A percentile compares a stretch with the other conserved stretches of the same genome.
Evolutionary conservation across 1,140 invertebrate genomes (phyloP).

Genomic region (Pentalonia nigronervosa): DNA sequence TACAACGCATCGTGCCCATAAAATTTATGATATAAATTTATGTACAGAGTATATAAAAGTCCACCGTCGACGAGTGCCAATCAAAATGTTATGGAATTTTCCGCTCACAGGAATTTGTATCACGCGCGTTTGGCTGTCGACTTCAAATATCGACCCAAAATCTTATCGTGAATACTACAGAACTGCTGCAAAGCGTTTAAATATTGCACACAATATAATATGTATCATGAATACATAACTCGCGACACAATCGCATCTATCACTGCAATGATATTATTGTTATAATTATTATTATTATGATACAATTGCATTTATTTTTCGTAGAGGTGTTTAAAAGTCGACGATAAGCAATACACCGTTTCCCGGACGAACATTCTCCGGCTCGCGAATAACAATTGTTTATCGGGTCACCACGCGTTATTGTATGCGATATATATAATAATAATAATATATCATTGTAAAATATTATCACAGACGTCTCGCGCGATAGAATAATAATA

Average conservation of each 20-base stretch:
- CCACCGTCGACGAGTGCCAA: not conserved
- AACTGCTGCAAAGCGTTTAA: not conserved
- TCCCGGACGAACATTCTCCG: not conserved
- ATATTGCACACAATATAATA: not conserved
- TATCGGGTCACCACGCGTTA: not conserved
- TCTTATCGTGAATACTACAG: not conserved
- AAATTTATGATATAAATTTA: too few relatives aligned
- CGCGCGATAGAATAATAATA: too few relatives aligned
- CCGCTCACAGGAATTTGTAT: not conserved
- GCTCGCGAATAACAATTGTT: not conserved
- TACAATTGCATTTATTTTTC: too few relatives aligned
- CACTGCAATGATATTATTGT: too few relatives aligned
- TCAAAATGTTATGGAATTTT: not conserved
- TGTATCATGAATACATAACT: too few relatives aligned
- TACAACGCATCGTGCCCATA: not conserved
- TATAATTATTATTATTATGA: too few relatives aligned
- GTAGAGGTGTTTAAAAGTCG: not conserved
- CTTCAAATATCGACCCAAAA: not conserved
- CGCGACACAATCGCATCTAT: too few relatives aligned
- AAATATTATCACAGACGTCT: too few relatives aligned
- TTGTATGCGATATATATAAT: too few relatives aligned
- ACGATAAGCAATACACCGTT: not conserved
- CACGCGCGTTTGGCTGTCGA: not conserved
- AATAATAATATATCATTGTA: too few relatives aligned
- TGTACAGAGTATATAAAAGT: not conserved